Evolutionary conservation across 92 coral and sea anemone genomes (phyloP), one percentile per base, ranked within the genome.

Genomic region (Porites evermanni): DNA sequence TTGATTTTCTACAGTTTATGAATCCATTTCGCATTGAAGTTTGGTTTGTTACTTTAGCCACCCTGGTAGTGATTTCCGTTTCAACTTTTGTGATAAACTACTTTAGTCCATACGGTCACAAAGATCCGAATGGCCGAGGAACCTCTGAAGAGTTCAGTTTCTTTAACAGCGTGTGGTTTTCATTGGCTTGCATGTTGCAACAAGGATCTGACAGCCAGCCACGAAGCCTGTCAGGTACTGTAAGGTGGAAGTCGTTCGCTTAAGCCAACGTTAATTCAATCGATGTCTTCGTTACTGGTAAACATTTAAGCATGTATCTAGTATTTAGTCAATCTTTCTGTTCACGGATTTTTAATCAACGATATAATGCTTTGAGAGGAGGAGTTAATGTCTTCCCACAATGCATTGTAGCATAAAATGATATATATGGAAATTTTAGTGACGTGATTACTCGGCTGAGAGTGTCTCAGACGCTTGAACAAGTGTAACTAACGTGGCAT

Each of bases 201-300:
- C 98, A 95, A 64, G 98, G 98, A 9, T 84, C 90, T 0, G 96
- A 95, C 0, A 84, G 85, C 67, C 72, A 88, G 4, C 96, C 96
- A 2, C 82, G 81, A 8, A 70, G 90, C 56, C 12, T 74, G 12
- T 88, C 96, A 67, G 92, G 96, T 93, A 85, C 7, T 7, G 19
- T 18, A 18, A 50, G 26, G 7, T 10, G 66, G 6, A 5, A 1
- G 60, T 58, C 11, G 14, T 2, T 56, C 61, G 47, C 47, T 38
- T 38, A 38, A 38, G 47, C 7, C 6, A 38, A 4, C 5, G 47
- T 38, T 6, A 38, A 6, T 4, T 38, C 47, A 3, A 4, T 3
- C 47, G 47, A 38, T 38, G 47, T 0, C 47, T 38, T 29, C 3
- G 32, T 0, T 38, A 38, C 47, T 38, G 47, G 47, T 38, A 4